These are phyloP conservation scores for Anableps anableps DNA, from an alignment of 2,797 vertebrate genomes.

Conservation along the genomic window DNA sequence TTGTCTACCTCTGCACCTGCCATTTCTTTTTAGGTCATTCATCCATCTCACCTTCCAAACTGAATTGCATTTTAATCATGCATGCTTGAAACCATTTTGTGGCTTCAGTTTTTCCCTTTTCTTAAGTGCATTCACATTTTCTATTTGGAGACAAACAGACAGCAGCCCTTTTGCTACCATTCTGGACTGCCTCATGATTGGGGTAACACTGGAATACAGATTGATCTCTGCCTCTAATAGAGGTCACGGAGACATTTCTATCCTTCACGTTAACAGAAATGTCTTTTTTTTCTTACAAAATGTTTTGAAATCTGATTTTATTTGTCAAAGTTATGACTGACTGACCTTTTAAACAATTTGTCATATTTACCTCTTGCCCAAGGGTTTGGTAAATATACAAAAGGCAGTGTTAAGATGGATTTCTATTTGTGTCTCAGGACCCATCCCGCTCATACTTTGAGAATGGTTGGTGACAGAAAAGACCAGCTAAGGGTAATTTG, in stretches of 20 bases:
- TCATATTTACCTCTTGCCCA: constrained; percentile 47
- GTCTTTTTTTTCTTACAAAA: constrained; percentile 33
- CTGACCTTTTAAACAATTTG: constrained; percentile 55
- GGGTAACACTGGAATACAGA: constrained; percentile 65
- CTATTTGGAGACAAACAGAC: constrained; percentile 43
- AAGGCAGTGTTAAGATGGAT: constrained; percentile 26
- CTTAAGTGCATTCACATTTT: constrained; percentile 55
- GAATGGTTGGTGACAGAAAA: constrained; percentile 72
- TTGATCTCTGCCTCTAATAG: constrained; percentile 51
- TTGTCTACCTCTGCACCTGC: constrained; percentile 65
- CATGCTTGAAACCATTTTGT: constrained; percentile 75
- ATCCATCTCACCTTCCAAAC: constrained; percentile 69
- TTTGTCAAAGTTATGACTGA: constrained; percentile 53
- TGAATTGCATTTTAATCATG: constrained; percentile 78
- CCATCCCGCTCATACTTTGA: constrained; percentile 63
- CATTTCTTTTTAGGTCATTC: constrained; percentile 63
- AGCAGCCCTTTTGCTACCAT: constrained; percentile 38
- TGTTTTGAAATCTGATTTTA: constrained; percentile 59
- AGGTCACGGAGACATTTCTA: constrained; percentile 63
- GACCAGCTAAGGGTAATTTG: constrained; percentile 76
- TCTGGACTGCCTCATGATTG: constrained; percentile 29
- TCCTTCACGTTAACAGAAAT: constrained; percentile 37
- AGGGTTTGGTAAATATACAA: constrained; percentile 37
- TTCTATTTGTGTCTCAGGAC: constrained; percentile 45
- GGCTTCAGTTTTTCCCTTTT: constrained; percentile 59